Conservation (phyloP, 2,797 vertebrate species). For the Melanogrammus aeglefinus region DNA sequence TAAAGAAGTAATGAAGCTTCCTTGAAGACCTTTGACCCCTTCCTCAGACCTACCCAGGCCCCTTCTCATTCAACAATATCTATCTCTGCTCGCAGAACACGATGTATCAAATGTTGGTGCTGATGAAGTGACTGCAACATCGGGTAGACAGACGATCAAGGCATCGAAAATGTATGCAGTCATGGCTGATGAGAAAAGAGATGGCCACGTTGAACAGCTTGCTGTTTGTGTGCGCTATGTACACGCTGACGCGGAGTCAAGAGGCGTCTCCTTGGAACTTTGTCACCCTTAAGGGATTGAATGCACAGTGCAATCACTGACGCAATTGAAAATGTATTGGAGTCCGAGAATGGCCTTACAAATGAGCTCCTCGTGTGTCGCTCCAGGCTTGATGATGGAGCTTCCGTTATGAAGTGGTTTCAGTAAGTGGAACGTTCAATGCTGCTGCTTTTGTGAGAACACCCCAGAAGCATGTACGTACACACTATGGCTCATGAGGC, state of each 20-base stretch:
- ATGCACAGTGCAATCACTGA: not conserved
- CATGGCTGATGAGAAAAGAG: slow-evolving; percentile 20
- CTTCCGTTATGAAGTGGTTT: slow-evolving; percentile 28
- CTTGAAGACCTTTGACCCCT: slow-evolving; percentile 9
- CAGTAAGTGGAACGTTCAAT: slow-evolving; percentile 15
- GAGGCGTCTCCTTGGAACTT: not conserved
- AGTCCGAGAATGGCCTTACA: not conserved
- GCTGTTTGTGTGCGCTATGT: slow-evolving; percentile 10
- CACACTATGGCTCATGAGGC: slow-evolving; percentile 28
- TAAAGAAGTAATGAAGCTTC: slow-evolving; percentile 3
- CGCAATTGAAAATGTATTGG: not conserved
- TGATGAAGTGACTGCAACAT: not conserved
- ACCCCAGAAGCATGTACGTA: slow-evolving; percentile 25
- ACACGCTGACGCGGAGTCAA: not conserved
- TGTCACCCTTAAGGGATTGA: not conserved
- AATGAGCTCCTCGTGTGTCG: not conserved
- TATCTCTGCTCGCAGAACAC: not conserved
- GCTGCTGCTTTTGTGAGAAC: slow-evolving; percentile 14
- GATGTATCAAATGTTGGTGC: not conserved
- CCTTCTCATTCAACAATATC: slow-evolving; percentile 12
- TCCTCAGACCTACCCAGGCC: slow-evolving; percentile 15
- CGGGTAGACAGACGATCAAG: slow-evolving; percentile 4
- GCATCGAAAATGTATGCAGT: slow-evolving; percentile 10
- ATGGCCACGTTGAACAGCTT: slow-evolving; percentile 14
- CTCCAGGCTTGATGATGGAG: slow-evolving; percentile 17